Evolutionary conservation across 1,140 invertebrate genomes (phyloP).

Genomic region (Cylas formicarius): DNA sequence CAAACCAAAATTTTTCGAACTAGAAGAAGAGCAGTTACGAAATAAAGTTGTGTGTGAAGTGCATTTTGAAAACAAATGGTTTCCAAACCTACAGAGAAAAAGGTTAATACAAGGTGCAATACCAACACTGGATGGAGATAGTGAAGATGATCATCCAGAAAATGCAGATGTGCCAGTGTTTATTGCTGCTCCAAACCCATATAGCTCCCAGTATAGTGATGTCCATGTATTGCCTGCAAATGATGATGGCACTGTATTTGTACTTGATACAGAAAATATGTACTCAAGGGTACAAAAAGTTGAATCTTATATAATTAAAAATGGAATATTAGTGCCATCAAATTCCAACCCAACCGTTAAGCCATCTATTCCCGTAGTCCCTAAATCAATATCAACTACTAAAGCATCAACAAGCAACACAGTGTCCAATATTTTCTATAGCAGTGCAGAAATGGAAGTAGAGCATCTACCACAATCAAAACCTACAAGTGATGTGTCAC

Average conservation of each 20-base stretch:
- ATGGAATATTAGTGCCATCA: constrained; percentile 28
- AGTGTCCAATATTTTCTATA: background rate
- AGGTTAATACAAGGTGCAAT: constrained; percentile 35
- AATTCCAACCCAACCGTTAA: constrained; percentile 9
- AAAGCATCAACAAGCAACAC: background rate
- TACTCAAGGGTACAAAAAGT: constrained; percentile 25
- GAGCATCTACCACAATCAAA: background rate
- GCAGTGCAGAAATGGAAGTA: background rate
- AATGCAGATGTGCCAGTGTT: background rate
- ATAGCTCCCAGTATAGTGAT: constrained; percentile 24
- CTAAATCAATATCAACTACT: background rate
- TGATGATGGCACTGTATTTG: constrained; percentile 38
- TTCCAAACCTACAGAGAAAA: constrained; percentile 46
- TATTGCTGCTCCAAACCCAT: too few relatives aligned
- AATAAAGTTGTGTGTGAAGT: constrained; percentile 53
- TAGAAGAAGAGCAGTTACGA: constrained; percentile 49
- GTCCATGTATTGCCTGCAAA: constrained; percentile 37
- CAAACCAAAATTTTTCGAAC: constrained; percentile 44
- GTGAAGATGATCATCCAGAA: constrained; percentile 8
- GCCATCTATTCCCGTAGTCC: background rate
- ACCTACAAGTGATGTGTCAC: background rate
- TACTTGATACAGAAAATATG: constrained; percentile 33
- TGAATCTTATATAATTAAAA: constrained; percentile 32
- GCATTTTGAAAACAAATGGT: constrained; percentile 49
- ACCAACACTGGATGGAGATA: constrained; percentile 36